Evolutionary conservation across 2,888 invertebrate species (phyloP).

Genomic region (Drosophila histrio): DNA sequence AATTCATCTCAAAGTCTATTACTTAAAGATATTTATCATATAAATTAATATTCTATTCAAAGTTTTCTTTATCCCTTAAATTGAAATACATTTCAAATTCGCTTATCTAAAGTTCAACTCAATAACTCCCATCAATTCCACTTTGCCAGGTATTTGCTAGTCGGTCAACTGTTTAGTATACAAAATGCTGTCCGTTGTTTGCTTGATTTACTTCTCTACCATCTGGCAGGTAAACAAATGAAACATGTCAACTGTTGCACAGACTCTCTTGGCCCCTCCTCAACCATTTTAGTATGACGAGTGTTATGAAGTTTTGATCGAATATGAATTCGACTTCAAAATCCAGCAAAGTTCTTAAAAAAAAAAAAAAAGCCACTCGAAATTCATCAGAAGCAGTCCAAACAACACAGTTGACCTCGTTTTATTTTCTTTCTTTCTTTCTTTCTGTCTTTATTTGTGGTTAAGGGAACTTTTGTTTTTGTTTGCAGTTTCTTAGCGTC

Average conservation of each 20-base stretch:
- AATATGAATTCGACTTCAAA: conserved; percentile 13
- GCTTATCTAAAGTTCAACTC: too few relatives aligned
- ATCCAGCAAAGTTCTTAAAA: conserved; percentile 32
- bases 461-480: conserved; percentile 56
- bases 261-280: not conserved
- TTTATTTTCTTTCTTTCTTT: conserved; percentile 24
- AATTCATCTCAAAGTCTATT: too few relatives aligned
- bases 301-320: conserved; percentile 38
- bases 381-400: conserved; percentile 30
- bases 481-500: conserved; percentile 50
- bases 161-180: not conserved
- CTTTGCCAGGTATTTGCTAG: not conserved
- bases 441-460: not conserved
- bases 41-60: too few relatives aligned
- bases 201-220: not conserved
- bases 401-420: conserved; percentile 48
- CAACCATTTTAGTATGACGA: not conserved
- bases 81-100: not conserved
- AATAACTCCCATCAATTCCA: not conserved
- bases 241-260: conserved; percentile 16
- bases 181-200: not conserved
- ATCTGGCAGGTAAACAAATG: conserved; percentile 27
- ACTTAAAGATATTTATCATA: too few relatives aligned
- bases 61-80: not conserved
- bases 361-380: conserved; percentile 39